A percentile compares a stretch with the other conserved stretches of the same genome.
Evolutionary conservation across 2,797 vertebrate species (phyloP).

Genomic region (Gadopsis bispinosus): DNA sequence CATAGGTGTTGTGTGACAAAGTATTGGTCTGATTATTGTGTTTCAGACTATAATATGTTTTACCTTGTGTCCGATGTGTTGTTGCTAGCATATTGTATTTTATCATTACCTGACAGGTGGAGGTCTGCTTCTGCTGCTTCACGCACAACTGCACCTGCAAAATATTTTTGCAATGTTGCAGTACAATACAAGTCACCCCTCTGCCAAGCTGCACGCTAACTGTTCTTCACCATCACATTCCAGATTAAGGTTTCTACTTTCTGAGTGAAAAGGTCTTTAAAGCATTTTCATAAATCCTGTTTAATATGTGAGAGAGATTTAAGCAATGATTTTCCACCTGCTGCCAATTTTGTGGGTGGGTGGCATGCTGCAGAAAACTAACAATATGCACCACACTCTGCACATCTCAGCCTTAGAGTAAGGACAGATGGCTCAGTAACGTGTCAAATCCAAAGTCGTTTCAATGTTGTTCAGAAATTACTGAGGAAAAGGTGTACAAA

Average conservation of each 20-base stretch:
- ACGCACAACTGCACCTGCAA: conserved; percentile 36
- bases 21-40: neutral
- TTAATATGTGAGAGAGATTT: neutral
- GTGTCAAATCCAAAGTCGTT: neutral
- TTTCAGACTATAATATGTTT: neutral
- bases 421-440: conserved; percentile 20
- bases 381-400: conserved; percentile 34
- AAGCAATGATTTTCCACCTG: conserved; percentile 22
- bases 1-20: neutral
- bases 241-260: neutral
- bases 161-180: conserved; percentile 22
- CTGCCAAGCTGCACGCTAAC: neutral
- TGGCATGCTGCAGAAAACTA: conserved; percentile 22
- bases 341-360: conserved; percentile 25
- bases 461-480: neutral
- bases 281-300: neutral
- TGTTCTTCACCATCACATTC: neutral
- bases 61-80: neutral
- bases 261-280: neutral
- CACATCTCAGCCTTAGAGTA: conserved; percentile 2
- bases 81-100: conserved; percentile 18
- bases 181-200: neutral
- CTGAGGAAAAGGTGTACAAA: neutral
- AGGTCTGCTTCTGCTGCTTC: conserved; percentile 33
- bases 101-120: conserved; percentile 9